Evolutionary conservation across 2,888 invertebrate species (phyloP).

Genomic region (Meghimatium bilineatum): DNA sequence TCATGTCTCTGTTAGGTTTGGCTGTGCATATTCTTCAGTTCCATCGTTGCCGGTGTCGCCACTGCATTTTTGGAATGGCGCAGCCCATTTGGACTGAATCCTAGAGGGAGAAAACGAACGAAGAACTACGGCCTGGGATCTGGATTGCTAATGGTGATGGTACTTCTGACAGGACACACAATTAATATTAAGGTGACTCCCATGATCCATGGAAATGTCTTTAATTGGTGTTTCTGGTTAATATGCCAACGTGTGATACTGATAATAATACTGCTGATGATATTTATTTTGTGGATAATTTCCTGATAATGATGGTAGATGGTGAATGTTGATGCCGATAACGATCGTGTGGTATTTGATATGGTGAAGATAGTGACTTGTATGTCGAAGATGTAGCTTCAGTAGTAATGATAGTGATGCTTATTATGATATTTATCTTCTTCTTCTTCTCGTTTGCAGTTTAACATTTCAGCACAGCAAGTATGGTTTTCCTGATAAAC

Average conservation of each 20-base stretch:
- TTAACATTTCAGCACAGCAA: too few relatives aligned
- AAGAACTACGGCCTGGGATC: conserved; percentile 93
- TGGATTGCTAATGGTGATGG: conserved; percentile 94
- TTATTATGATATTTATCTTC: too few relatives aligned
- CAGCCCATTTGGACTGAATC: conserved; percentile 93
- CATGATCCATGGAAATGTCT: too few relatives aligned
- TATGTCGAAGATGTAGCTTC: too few relatives aligned
- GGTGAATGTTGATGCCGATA: too few relatives aligned
- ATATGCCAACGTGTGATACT: not conserved
- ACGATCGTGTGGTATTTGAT: too few relatives aligned
- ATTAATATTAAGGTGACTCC: conserved; percentile 86
- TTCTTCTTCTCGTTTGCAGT: too few relatives aligned
- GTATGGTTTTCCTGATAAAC: too few relatives aligned
- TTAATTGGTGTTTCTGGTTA: not conserved
- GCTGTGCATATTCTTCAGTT: conserved; percentile 91
- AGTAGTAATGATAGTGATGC: too few relatives aligned
- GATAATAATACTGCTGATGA: not conserved
- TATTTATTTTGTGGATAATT: not conserved
- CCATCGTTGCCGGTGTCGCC: conserved; percentile 91
- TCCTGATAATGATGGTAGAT: too few relatives aligned
- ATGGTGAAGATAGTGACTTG: too few relatives aligned
- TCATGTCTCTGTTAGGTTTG: conserved; percentile 84
- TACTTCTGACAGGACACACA: conserved; percentile 91
- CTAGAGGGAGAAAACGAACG: conserved; percentile 92
- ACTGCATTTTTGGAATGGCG: conserved; percentile 95